Evolutionary conservation across 2,888 invertebrate species (phyloP).

Genomic region (Drosophila quinaria): DNA sequence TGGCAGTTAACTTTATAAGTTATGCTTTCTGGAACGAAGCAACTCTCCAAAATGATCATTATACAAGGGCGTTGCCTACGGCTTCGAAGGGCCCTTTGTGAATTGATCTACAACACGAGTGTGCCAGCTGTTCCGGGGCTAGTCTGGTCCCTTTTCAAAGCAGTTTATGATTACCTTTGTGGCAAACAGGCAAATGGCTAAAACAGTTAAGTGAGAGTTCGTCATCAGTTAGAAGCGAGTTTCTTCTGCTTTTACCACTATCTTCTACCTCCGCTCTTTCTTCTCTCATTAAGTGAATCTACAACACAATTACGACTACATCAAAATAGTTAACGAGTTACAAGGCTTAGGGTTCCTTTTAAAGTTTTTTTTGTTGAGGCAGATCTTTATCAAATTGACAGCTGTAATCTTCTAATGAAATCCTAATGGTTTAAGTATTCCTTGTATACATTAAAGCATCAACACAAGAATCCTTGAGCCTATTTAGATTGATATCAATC

Average conservation of each 20-base stretch:
- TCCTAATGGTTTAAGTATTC: slow-evolving; percentile 41
- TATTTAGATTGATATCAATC: slow-evolving; percentile 62
- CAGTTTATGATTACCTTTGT: slow-evolving; percentile 56
- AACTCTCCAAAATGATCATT: slow-evolving; percentile 33
- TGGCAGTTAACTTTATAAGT: slow-evolving; percentile 76
- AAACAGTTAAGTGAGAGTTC: slow-evolving; percentile 36
- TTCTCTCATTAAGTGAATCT: slow-evolving; percentile 36
- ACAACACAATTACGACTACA: slow-evolving; percentile 54
- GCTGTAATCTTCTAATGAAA: slow-evolving; percentile 50
- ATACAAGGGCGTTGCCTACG: slow-evolving; percentile 51
- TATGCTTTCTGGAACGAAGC: slow-evolving; percentile 50
- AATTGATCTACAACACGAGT: slow-evolving; percentile 48
- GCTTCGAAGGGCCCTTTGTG: slow-evolving; percentile 5
- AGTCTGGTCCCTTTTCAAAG: slow-evolving; percentile 60
- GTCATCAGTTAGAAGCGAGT: slow-evolving; percentile 30
- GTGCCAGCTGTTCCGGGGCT: slow-evolving; percentile 60
- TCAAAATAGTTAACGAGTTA: slow-evolving; percentile 47
- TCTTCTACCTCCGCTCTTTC: neutral
- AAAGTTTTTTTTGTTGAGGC: slow-evolving; percentile 23
- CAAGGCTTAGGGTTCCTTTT: slow-evolving; percentile 26
- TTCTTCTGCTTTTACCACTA: neutral
- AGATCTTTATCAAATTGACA: slow-evolving; percentile 56
- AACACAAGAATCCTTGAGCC: slow-evolving; percentile 38
- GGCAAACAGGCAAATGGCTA: slow-evolving; percentile 22
- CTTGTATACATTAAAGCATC: slow-evolving; percentile 17